Evolutionary conservation across 2,888 invertebrate genomes (phyloP), one percentile per base, ranked within the genome.

Genomic region (Baccha elongata): DNA sequence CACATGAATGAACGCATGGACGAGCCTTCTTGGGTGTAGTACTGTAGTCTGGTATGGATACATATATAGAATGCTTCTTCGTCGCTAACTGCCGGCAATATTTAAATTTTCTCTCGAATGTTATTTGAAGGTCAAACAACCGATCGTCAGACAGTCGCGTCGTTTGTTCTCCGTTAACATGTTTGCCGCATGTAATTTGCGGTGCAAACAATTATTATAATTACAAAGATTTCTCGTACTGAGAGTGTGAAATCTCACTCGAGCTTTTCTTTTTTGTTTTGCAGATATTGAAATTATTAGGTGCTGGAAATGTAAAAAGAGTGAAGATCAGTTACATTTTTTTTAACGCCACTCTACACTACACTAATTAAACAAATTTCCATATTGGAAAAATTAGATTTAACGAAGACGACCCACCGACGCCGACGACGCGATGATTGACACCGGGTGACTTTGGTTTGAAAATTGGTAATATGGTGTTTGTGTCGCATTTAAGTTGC

Each of bases 1-100:
- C 83, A 83, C 83, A 83, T 83, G 83, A 83, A 83, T 83, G 78
- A 78, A 78, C 78, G 78, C 64, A 78, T 78, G 78, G 83, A 78
- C 83, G 83, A 78, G 83, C 83, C 83, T 74, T 83, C 76, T 73
- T 50, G 48, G 62, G 64, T 68, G 62, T 73, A 13, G 10, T 5
- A 53, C 48, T 17, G 19, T 29, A 40, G 44, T 60, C 42, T 55
- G 37, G n/a, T n/a, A n/a, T 23, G 52, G 53, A 44, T 44, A 13
- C n/a, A n/a, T 13, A 35, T 26, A 6, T 23, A 37, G 32, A 46
- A 21, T 21, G 55, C 23, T 62, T 62, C 73, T 67, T 78, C 23
- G 52, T 15, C 50, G 55, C 50, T 74, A 65, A 50, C 62, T 42
- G 44, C 40, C 58, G 44, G 58, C 58, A 73, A 62, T 72, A 53